phyloP scores from a whole-genome alignment of 2,113 vertebrate genomes.

The Propithecus coquereli region DNA sequence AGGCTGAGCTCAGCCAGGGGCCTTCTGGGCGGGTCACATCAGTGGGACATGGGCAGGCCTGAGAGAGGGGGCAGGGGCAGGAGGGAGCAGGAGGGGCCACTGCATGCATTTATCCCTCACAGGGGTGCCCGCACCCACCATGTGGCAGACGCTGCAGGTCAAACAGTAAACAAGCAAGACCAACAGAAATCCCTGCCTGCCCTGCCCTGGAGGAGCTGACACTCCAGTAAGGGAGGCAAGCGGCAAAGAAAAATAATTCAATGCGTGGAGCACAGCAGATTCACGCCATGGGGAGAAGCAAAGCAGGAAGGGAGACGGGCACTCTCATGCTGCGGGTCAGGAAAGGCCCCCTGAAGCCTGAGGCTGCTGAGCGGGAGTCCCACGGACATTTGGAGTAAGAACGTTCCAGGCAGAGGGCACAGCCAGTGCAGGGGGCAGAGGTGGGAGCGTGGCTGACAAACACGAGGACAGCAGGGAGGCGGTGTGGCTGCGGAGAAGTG shows the following conservation, averaged over 20 bases:
- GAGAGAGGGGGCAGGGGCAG: background rate
- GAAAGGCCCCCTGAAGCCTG: background rate
- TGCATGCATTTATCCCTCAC: background rate
- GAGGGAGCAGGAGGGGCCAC: rapidly evolving
- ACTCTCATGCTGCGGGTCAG: background rate
- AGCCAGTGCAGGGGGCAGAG: background rate
- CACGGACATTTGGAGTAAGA: rapidly evolving
- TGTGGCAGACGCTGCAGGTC: background rate
- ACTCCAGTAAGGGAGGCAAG: background rate
- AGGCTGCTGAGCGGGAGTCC: rapidly evolving
- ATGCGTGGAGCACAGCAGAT: background rate
- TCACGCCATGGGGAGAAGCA: background rate
- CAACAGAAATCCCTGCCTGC: background rate
- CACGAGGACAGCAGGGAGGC: background rate
- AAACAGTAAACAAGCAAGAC: background rate
- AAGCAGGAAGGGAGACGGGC: background rate
- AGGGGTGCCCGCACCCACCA: background rate
- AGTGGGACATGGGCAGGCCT: background rate
- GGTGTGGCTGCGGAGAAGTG: background rate
- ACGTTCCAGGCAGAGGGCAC: background rate
- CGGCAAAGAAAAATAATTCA: background rate
- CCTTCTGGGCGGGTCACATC: background rate
- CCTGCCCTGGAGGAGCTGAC: background rate
- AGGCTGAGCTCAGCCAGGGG: background rate
- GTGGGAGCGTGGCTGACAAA: background rate